Evolutionary conservation across 2,113 vertebrate species (phyloP).

Genomic region (Ardeotis arabs): DNA sequence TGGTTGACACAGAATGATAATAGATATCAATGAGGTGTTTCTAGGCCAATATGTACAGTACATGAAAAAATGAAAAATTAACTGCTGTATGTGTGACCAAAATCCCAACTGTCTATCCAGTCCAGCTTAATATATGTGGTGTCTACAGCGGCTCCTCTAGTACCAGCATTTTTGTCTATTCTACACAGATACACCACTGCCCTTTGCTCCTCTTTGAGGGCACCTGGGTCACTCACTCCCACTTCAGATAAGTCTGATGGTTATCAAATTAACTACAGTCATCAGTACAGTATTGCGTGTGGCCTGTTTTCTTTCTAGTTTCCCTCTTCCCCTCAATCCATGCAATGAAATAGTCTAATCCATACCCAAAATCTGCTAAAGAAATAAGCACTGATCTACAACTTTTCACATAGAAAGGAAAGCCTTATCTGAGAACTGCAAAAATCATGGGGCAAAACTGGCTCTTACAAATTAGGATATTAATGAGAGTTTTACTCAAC

Average conservation of each 20-base stretch:
- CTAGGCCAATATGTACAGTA: constrained; percentile 41
- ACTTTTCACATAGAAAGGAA: neutral
- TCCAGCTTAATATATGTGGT: constrained; percentile 29
- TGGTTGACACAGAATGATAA: neutral
- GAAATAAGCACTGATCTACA: neutral
- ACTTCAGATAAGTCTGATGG: neutral
- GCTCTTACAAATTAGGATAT: neutral
- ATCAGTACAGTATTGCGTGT: neutral
- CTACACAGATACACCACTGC: neutral
- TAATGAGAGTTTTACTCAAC: neutral
- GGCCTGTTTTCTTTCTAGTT: neutral
- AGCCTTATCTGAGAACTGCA: neutral
- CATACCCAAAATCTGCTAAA: neutral
- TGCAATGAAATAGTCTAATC: neutral
- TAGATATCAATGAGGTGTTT: constrained; percentile 45
- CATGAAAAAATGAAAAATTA: neutral
- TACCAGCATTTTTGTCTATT: neutral
- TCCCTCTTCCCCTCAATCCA: neutral
- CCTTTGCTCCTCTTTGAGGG: neutral
- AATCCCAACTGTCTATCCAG: constrained; percentile 38
- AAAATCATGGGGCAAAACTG: neutral
- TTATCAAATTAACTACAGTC: neutral
- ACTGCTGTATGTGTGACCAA: constrained; percentile 9
- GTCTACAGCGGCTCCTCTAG: neutral
- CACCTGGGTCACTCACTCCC: neutral